Evolutionary conservation across 2,888 invertebrate genomes (phyloP), one percentile per base, ranked within the genome.

Genomic region (Campoplex nolae): DNA sequence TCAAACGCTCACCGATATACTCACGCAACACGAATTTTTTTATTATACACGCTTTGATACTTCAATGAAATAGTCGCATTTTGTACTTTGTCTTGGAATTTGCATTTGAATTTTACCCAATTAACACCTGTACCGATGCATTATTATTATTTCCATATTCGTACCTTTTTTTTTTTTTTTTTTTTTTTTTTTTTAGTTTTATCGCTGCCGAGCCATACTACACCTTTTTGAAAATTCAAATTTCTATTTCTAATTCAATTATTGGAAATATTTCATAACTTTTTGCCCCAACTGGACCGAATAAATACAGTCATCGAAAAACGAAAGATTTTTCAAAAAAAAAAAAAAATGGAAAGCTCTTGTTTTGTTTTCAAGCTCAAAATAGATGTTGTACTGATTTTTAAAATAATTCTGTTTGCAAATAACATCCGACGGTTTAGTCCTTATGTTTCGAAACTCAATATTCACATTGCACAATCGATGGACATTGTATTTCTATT

Each of bases 61-160:
- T 45, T 94, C 92, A 51, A 86, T 88, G 32, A 54, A 35, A 77
- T 93, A 94, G 93, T 94, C 91, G 92, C 92, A 93, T 93, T 81
- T 93, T 92, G 92, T 93, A 91, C 91, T 90, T 93, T 92, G 93
- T 93, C 90, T 92, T 23, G 23, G 89, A 91, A 83, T 87, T 89
- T 89, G 85, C 90, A 88, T 13, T 42, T 68, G 88, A 88, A 88
- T 75, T 73, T 85, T 58, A 86, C 84, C 70, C 76, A 79, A 85
- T 54, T 54, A 73, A 73, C 38, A 51, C n/a, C 18, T 54, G 73
- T 70, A 35, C 71, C 8, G 70, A 75, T 67, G 35, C 70, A n/a
- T 78, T 38, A 58, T 78, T 38, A 58, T 42, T 16, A 35, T 70
- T 45, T 58, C 68, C 13, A 68, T 13, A 48, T 48, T 32, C 54